Base-by-base conservation (phyloP, 2,113 vertebrate genomes). In the Rana temporaria region DNA sequence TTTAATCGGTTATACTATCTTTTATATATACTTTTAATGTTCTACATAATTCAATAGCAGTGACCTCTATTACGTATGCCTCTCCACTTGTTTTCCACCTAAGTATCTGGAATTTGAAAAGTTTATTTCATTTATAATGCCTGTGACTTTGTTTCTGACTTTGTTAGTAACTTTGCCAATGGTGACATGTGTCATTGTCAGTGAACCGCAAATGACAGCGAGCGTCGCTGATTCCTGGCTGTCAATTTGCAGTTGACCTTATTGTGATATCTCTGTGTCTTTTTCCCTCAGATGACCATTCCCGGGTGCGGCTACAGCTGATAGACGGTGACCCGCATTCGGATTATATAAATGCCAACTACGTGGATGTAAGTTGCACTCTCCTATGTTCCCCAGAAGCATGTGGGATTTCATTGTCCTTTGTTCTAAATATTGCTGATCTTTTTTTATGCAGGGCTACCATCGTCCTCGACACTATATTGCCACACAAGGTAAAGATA, bases 261-360 rank as follows among this genome's bases (percentile, higher is more conserved):
- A 42, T n/a, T 72, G 75, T 81, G 68, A 63, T 34, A 81, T 72
- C 22, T 63, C 38, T 34, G n/a, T 69, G 77, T 59, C 77, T 79
- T 19, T 81, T 64, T 64, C 68, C 64, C 78, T 86, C 87, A 87
- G 97, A 99, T 88, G 97, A 99, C 90, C 97, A 98, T 89, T 98
- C 97, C 87, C 92, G 97, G 69, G 97, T 99, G 86, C 92, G 97
- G 69, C 91, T 99, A 89, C 96, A 98, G 85, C 94, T 94, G 85
- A 90, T 97, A 90, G 97, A 99, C 26, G 97, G 96, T 87, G 97
- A 98, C 90, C 96, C 96, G 3, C 97, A 98, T 89, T 98, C 97
- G 0, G 97, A 99, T 93, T 99, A 99, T 88, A 98, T 98, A 88
- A 99, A 99, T n/a, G 97, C 97, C 90, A 99, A 98, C 86, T 98